Evolutionary conservation across 2,888 invertebrate genomes (phyloP), one percentile per base, ranked within the genome.

Genomic region (Hedychridium roseum): DNA sequence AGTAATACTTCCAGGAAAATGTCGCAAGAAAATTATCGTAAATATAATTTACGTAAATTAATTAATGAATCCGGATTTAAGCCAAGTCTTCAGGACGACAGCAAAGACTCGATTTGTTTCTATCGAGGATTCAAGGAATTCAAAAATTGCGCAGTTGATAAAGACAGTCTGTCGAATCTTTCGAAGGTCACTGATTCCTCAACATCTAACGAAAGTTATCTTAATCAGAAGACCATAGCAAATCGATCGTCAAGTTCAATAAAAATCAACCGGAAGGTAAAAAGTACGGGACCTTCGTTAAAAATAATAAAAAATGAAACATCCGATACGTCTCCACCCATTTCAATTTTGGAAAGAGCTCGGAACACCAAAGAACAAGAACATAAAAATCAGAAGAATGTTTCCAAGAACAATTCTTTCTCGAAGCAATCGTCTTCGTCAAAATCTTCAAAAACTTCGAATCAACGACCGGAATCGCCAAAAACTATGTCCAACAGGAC

Each of bases 71-170:
- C 6, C 6, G 11, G 9, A 30, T 30, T n/a, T 4, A 4, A 30
- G 11, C 6, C 6, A 6, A 9, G 30, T 9, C 30, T 5, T 30
- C 0, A 7, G 2, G 26, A n/a, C 11, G 9, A 12, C 7, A 3
- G 23, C 23, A 23, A 27, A 7, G 3, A 2, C 27, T 11, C 3
- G 12, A 27, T 27, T 27, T 27, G 0, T 16, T 16, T 34, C 28
- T 0, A 5, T 6, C 1, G 9, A 11, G 0, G 20, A 16, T 4
- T n/a, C n/a, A 31, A 20, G 0, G 35, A 7, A 11, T 45, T 23
- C 5, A 38, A 57, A 5, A 42, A 57, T 21, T 49, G 57, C 0
- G 57, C 32, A 3, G 43, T 57, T 18, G 57, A 57, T 7, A 57
- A 16, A 16, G 57, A 57, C 30, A 57, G 57, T 11, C 34, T 56